Percentiles rank a stretch among this genome's conserved stretches.
phyloP scores from a whole-genome alignment of 2,797 vertebrate species.

The Macroramphosus scolopax region DNA sequence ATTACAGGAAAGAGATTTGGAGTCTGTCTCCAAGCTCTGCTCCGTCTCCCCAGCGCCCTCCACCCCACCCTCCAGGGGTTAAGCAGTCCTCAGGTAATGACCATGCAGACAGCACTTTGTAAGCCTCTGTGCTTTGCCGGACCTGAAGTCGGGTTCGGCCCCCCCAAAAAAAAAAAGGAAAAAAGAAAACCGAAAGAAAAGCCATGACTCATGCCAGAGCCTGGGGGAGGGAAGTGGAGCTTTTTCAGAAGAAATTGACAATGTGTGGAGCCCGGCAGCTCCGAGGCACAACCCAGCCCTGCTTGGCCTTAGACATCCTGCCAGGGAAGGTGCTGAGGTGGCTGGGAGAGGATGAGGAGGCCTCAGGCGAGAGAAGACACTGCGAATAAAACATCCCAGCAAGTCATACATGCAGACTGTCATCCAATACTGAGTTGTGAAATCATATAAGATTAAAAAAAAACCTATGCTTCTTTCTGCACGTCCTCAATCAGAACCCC shows the following conservation, averaged over 20 bases:
- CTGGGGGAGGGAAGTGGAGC: conserved; percentile 49
- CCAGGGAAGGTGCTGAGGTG: conserved; percentile 75
- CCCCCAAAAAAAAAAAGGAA: conserved; percentile 38
- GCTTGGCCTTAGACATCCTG: conserved; percentile 67
- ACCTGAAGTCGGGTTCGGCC: conserved; percentile 56
- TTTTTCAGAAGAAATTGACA: conserved; percentile 66
- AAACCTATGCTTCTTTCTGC: no score
- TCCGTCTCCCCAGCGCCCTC: conserved; percentile 44
- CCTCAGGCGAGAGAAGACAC: conserved; percentile 55
- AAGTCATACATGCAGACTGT: conserved; percentile 24
- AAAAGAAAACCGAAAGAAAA: conserved; percentile 19
- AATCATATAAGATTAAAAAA: no score
- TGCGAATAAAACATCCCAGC: conserved; percentile 31
- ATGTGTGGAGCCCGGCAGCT: conserved; percentile 60
- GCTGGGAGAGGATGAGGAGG: conserved; percentile 64
- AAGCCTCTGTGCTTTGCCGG: conserved; percentile 56
- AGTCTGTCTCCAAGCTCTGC: conserved; percentile 45
- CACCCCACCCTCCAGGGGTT: conserved; percentile 41
- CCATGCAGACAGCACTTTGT: conserved; percentile 70
- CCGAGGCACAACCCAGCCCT: conserved; percentile 57
- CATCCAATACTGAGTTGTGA: conserved; percentile 14
- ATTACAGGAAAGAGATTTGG: conserved; percentile 63
- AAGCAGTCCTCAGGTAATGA: conserved; percentile 70
- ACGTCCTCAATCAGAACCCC: no score
- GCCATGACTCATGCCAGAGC: conserved; percentile 54